Evolutionary conservation across 2,113 vertebrate species (phyloP).

Genomic region (Epinephelus lanceolatus): DNA sequence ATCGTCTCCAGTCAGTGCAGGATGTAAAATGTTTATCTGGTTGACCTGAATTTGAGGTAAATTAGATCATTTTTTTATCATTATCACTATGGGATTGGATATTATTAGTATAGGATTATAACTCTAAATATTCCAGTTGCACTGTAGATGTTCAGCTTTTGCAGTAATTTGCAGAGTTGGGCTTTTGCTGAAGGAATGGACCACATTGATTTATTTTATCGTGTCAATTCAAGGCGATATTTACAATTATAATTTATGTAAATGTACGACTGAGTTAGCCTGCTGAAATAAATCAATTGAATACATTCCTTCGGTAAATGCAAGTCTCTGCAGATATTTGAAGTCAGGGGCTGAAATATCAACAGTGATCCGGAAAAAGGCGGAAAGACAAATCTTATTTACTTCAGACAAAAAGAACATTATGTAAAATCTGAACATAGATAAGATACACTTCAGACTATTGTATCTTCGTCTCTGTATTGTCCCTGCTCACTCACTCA

Average conservation of each 20-base stretch:
- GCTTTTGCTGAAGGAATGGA: constrained; percentile 24
- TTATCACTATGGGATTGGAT: neutral
- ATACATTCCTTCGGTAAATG: constrained; percentile 43
- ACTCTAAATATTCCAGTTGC: constrained; percentile 40
- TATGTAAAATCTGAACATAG: constrained; percentile 12
- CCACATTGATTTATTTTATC: constrained; percentile 51
- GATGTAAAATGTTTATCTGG: constrained; percentile 20
- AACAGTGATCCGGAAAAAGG: constrained; percentile 29
- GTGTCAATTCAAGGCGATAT: constrained; percentile 50
- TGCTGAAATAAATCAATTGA: constrained; percentile 46
- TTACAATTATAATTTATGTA: constrained; percentile 65
- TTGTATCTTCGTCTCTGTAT: constrained; percentile 2
- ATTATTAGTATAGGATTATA: constrained; percentile 41
- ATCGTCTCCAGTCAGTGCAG: neutral
- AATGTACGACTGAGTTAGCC: constrained; percentile 40
- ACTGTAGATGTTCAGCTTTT: constrained; percentile 41
- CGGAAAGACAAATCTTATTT: constrained; percentile 17
- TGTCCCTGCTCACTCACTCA: neutral
- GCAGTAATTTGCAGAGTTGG: constrained; percentile 29
- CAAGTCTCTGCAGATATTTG: constrained; percentile 45
- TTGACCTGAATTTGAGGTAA: constrained; percentile 38
- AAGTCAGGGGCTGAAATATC: constrained; percentile 34
- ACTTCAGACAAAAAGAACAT: constrained; percentile 24
- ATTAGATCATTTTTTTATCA: constrained; percentile 31
- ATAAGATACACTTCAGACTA: constrained; percentile 16